Evolutionary conservation across 2,113 vertebrate species (phyloP).

Genomic region (Lampris incognitus): DNA sequence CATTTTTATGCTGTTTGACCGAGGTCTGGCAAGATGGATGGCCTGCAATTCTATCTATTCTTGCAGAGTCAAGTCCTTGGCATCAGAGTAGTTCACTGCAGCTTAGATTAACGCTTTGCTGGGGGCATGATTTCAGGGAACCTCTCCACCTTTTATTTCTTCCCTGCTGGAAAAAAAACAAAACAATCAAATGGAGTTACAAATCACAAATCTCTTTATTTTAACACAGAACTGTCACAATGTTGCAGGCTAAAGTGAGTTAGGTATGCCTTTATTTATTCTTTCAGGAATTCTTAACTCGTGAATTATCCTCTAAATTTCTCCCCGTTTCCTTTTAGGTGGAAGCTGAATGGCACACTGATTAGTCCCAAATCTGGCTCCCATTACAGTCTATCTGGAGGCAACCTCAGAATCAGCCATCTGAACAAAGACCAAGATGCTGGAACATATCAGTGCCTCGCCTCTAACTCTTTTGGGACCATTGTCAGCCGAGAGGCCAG

Average conservation of each 20-base stretch:
- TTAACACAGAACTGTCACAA: neutral
- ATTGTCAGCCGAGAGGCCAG: constrained; percentile 92
- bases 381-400: constrained; percentile 91
- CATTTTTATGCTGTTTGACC: constrained; percentile 77
- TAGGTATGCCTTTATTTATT: neutral
- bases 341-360: constrained; percentile 93
- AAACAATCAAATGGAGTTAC: constrained; percentile 29
- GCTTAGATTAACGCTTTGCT: constrained; percentile 66
- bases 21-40: constrained; percentile 77
- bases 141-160: constrained; percentile 32
- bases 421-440: constrained; percentile 91
- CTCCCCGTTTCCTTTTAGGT: constrained; percentile 79
- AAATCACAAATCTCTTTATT: constrained; percentile 14
- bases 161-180: constrained; percentile 13
- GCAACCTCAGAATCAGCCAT: constrained; percentile 92
- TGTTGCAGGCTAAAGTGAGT: too few relatives aligned
- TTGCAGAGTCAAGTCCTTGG: constrained; percentile 59
- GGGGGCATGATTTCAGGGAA: constrained; percentile 43
- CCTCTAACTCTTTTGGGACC: constrained; percentile 93
- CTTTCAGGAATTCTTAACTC: constrained; percentile 16
- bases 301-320: constrained; percentile 25
- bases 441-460: constrained; percentile 95
- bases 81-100: constrained; percentile 60
- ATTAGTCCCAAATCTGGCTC: constrained; percentile 88
- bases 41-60: constrained; percentile 68